Evolutionary conservation across 2,113 vertebrate genomes (phyloP).

Genomic region (Nesogale talazaci): DNA sequence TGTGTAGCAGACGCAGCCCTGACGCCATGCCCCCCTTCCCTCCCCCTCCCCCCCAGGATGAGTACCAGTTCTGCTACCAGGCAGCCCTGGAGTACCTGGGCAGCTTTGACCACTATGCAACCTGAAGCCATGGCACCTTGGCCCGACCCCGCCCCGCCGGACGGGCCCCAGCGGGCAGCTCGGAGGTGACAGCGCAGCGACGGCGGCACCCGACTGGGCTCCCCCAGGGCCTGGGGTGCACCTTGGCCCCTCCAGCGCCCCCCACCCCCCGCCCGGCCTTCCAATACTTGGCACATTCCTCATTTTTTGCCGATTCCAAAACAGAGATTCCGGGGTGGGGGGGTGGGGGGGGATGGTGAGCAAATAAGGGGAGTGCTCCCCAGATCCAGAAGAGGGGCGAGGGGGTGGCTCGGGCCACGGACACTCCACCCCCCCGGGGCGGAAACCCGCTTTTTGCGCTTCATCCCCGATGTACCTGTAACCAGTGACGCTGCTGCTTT

Average conservation of each 20-base stretch:
- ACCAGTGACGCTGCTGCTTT: conserved; percentile 86
- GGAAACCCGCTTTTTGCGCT: conserved; percentile 83
- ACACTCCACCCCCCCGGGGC: not conserved
- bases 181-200: not conserved
- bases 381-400: not conserved
- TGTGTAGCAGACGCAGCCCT: fast-evolving
- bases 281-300: conserved; percentile 87
- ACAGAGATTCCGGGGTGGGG: conserved; percentile 43
- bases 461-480: conserved; percentile 83
- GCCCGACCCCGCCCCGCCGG: not conserved
- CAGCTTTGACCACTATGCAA: conserved; percentile 99
- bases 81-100: conserved; percentile 98
- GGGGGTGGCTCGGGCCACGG: not conserved
- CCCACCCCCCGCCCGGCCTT: conserved; percentile 41
- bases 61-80: conserved; percentile 99
- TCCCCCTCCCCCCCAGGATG: conserved; percentile 87
- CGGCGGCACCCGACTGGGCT: not conserved
- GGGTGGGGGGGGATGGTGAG: conserved; percentile 24
- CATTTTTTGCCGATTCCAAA: conserved; percentile 77
- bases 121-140: conserved; percentile 88
- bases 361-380: not conserved
- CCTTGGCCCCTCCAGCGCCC: not conserved
- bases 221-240: not conserved
- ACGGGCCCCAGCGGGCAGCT: not conserved
- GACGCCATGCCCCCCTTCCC: not conserved